Evolutionary conservation across 2,888 invertebrate species (phyloP).

Genomic region (Myathropa florea): DNA sequence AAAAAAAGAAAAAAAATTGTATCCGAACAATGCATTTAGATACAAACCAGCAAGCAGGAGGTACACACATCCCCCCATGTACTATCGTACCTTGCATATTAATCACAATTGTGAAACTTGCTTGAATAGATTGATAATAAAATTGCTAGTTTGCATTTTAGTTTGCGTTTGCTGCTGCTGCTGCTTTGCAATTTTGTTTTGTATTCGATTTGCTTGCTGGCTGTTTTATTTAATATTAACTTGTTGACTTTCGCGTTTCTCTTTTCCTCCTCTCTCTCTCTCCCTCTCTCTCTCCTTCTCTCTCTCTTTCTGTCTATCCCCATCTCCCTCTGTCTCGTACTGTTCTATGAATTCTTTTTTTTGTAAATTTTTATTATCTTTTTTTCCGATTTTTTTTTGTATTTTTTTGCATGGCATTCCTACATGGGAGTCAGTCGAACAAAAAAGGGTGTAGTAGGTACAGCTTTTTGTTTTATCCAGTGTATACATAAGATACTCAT

Average conservation of each 20-base stretch:
- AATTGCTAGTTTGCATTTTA: slow-evolving; percentile 70
- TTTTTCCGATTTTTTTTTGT: too few species aligned
- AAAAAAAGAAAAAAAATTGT: slow-evolving; percentile 1
- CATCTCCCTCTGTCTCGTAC: too few species aligned
- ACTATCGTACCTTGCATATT: slow-evolving; percentile 67
- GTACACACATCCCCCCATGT: slow-evolving; percentile 44
- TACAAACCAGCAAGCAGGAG: slow-evolving; percentile 9
- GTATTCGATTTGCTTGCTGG: slow-evolving; percentile 58
- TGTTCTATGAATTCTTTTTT: too few species aligned
- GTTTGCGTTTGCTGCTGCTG: slow-evolving; percentile 43
- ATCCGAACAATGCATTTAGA: slow-evolving; percentile 67
- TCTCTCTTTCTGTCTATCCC: slow-evolving; percentile 15
- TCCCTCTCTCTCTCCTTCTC: neutral
- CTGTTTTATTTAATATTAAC: slow-evolving; percentile 38
- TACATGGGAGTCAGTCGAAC: slow-evolving; percentile 1
- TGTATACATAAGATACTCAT: slow-evolving; percentile 29
- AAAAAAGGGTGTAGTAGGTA: slow-evolving; percentile 38
- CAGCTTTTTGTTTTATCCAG: slow-evolving; percentile 7
- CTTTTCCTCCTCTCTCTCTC: neutral
- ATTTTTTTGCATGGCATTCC: too few species aligned
- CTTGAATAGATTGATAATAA: slow-evolving; percentile 71
- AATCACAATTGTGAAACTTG: slow-evolving; percentile 70
- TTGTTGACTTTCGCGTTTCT: slow-evolving; percentile 54
- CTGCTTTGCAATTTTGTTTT: slow-evolving; percentile 58
- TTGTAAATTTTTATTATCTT: too few species aligned